Evolutionary conservation across 2,888 invertebrate genomes (phyloP).

Genomic region (Patella ulyssiponensis): DNA sequence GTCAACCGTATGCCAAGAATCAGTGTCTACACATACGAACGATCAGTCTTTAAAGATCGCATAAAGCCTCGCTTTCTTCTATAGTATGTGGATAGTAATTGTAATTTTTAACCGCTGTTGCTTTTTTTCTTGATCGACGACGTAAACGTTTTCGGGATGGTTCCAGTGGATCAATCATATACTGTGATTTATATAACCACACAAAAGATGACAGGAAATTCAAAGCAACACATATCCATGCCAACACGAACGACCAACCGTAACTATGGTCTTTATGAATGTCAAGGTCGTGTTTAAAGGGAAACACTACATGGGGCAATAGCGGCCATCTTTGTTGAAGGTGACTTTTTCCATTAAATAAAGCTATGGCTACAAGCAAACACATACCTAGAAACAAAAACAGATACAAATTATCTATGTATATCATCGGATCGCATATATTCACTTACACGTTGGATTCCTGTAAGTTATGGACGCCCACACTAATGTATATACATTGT

Average conservation of each 20-base stretch:
- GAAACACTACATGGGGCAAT: conserved; percentile 48
- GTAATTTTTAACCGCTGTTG: background rate
- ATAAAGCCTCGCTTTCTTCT: background rate
- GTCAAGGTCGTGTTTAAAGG: conserved; percentile 53
- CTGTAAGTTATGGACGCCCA: too few relatives aligned
- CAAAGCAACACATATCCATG: conserved; percentile 65
- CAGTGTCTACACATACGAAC: too few relatives aligned
- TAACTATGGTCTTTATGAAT: conserved; percentile 49
- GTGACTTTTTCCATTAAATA: conserved; percentile 64
- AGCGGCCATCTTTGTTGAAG: conserved; percentile 53
- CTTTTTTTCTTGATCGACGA: background rate
- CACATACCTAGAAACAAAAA: conserved; percentile 47
- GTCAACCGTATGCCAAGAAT: too few relatives aligned
- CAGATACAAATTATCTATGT: background rate
- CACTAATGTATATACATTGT: too few relatives aligned
- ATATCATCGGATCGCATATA: too few relatives aligned
- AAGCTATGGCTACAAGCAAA: conserved; percentile 55
- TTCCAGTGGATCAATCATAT: conserved; percentile 19
- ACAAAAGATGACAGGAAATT: conserved; percentile 58
- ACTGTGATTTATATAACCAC: conserved; percentile 60
- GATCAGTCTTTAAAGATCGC: background rate
- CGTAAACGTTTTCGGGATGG: background rate
- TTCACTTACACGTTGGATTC: too few relatives aligned
- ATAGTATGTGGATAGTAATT: background rate
- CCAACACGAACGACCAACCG: conserved; percentile 65